phyloP scores from a whole-genome alignment of 2,113 vertebrate genomes.

The Callaeas wilsoni region DNA sequence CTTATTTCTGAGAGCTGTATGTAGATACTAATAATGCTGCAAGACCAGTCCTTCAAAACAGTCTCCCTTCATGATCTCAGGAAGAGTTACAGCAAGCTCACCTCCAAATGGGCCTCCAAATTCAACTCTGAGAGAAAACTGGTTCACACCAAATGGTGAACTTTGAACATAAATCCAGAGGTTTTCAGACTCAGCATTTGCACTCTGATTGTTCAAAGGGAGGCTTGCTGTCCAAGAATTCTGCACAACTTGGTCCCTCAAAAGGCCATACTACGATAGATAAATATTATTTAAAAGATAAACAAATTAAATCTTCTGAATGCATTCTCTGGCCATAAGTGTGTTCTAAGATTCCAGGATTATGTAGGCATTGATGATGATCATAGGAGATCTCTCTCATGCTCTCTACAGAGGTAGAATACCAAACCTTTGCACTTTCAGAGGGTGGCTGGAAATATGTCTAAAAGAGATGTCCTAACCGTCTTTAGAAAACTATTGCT shows the following conservation, averaged over 20 bases:
- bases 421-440: neutral
- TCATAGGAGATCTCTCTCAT: accelerated
- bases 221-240: neutral
- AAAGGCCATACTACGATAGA: neutral
- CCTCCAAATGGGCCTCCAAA: neutral
- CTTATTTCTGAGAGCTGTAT: neutral
- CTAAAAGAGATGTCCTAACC: neutral
- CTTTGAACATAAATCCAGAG: neutral
- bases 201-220: neutral
- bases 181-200: neutral
- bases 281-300: neutral
- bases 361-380: neutral
- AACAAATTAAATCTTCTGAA: neutral
- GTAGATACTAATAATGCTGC: neutral
- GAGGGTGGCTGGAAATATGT: accelerated
- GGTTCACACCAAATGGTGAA: neutral
- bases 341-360: neutral
- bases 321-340: neutral
- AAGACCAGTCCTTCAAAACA: neutral
- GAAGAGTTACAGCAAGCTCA: neutral
- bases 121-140: neutral
- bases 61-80: neutral
- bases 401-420: neutral
- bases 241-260: neutral
- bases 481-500: neutral